These are phyloP conservation scores for Amorpha juglandis DNA, from an alignment of 2,888 invertebrate genomes.

Conservation along the genomic window DNA sequence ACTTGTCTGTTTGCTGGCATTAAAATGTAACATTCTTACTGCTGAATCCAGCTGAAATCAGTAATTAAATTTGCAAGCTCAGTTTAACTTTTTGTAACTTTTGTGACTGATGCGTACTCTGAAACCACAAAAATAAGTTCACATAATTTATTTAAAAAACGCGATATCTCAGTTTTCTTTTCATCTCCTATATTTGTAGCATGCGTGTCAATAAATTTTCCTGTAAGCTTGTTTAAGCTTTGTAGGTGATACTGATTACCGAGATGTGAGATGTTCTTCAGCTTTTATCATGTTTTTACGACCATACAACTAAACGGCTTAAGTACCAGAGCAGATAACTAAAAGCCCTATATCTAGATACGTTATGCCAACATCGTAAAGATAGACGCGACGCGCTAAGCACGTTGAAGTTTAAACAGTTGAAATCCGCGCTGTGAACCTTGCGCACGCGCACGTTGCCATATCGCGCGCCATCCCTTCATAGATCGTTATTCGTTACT, in stretches of 20 bases:
- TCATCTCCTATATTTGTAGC: not conserved
- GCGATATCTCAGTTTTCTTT: not conserved
- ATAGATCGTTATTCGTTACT: constrained; percentile 39
- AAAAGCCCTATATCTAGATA: constrained; percentile 45
- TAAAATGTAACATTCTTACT: too few species aligned
- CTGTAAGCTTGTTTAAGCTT: not conserved
- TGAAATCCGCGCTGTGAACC: constrained; percentile 70
- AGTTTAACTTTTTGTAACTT: too few species aligned
- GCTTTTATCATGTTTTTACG: constrained; percentile 13
- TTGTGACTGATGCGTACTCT: too few species aligned
- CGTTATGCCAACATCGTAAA: constrained; percentile 40
- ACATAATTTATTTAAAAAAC: too few species aligned
- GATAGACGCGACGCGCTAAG: constrained; percentile 49
- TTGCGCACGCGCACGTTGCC: constrained; percentile 73
- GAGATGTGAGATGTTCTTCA: not conserved
- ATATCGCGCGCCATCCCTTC: constrained; percentile 34
- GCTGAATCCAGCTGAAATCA: too few species aligned
- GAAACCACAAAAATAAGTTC: too few species aligned
- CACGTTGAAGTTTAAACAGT: constrained; percentile 57
- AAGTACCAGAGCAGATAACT: too few species aligned
- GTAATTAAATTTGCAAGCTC: too few species aligned
- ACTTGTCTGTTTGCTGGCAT: too few species aligned
- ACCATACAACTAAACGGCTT: constrained; percentile 4
- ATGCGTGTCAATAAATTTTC: not conserved
- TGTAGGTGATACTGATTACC: not conserved